Evolutionary conservation across 2,113 vertebrate species (phyloP).

Genomic region (Parotia lawesii): DNA sequence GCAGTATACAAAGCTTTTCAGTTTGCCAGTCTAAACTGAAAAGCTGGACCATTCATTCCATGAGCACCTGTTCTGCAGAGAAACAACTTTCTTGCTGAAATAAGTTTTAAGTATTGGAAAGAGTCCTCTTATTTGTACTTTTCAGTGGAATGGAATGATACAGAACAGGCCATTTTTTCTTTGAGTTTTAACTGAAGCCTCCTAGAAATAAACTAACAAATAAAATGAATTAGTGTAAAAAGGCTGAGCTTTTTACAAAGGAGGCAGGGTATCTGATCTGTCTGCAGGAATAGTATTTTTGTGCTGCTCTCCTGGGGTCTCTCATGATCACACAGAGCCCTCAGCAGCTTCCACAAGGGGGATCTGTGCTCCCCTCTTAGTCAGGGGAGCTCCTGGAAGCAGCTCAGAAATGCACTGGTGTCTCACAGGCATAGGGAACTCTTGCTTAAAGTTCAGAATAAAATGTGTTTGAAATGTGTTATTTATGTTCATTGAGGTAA

Average conservation of each 20-base stretch:
- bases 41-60: background rate
- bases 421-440: background rate
- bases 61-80: background rate
- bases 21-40: background rate
- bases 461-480: background rate
- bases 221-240: background rate
- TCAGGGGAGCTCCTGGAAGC: background rate
- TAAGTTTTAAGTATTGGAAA: background rate
- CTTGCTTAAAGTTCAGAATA: background rate
- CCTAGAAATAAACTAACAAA: background rate
- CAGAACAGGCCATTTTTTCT: background rate
- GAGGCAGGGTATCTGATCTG: background rate
- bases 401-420: background rate
- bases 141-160: background rate
- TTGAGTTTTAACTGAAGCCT: background rate
- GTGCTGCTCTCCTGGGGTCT: background rate
- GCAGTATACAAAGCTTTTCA: background rate
- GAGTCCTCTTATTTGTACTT: background rate
- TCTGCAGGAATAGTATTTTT: background rate
- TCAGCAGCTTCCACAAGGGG: background rate
- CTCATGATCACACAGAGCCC: background rate
- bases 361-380: background rate
- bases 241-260: background rate
- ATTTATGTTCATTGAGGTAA: background rate
- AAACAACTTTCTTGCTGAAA: background rate